A percentile compares a stretch with the other conserved stretches of the same genome.
phyloP scores from a whole-genome alignment of 2,797 vertebrate genomes.

The Brachyalestes nurse region DNA sequence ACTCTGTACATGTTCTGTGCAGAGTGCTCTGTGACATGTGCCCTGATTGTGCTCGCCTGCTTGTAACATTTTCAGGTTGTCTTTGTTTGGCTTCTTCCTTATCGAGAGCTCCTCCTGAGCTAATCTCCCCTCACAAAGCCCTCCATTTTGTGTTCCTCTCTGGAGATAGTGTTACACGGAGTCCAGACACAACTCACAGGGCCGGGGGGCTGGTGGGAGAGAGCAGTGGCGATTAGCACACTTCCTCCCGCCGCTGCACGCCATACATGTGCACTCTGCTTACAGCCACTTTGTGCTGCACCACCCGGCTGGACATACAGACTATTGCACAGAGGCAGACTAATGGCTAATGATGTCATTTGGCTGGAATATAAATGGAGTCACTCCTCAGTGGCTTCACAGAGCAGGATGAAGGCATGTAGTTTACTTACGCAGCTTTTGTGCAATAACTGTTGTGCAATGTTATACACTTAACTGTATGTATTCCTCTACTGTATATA shows the following conservation, averaged over 20 bases:
- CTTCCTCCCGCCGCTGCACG: conserved; percentile 67
- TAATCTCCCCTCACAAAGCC: conserved; percentile 78
- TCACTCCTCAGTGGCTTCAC: conserved; percentile 21
- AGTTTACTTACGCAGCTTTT: background rate
- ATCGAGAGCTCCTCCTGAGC: conserved; percentile 73
- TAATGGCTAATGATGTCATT: conserved; percentile 71
- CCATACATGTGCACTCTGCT: conserved; percentile 20
- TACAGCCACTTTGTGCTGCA: background rate
- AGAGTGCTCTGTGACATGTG: conserved; percentile 8
- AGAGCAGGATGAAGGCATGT: conserved; percentile 19
- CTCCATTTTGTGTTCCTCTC: conserved; percentile 78
- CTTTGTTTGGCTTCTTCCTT: conserved; percentile 73
- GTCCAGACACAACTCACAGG: conserved; percentile 71
- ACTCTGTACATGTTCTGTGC: background rate
- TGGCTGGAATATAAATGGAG: conserved; percentile 62
- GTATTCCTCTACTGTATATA: no score
- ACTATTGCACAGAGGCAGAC: conserved; percentile 62
- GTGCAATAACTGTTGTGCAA: no score
- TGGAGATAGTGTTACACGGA: conserved; percentile 78
- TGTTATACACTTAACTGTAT: no score
- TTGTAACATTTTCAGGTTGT: conserved; percentile 64
- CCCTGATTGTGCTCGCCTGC: conserved; percentile 40
- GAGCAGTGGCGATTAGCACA: conserved; percentile 58
- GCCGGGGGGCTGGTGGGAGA: conserved; percentile 59
- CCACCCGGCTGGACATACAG: background rate